phyloP scores from a whole-genome alignment of 2,797 vertebrate species.

The Gallinago nigripennis region DNA sequence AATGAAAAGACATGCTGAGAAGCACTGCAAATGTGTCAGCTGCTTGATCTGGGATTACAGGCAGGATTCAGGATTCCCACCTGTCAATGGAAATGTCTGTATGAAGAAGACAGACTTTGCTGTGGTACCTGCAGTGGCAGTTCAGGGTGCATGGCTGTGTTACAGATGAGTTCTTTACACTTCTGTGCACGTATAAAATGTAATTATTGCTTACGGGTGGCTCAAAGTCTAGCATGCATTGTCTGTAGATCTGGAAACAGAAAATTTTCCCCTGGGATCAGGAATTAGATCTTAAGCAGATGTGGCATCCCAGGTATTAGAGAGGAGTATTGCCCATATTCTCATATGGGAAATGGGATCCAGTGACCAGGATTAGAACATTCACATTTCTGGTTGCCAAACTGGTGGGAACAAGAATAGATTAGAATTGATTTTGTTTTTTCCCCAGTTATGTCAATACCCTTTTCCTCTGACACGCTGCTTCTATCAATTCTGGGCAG shows the following conservation, averaged over 20 bases:
- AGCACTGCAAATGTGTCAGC: background rate
- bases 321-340: background rate
- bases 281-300: background rate
- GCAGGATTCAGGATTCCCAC: background rate
- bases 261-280: background rate
- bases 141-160: background rate
- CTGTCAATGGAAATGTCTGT: accelerated
- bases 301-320: background rate
- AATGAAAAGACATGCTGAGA: background rate
- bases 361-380: background rate
- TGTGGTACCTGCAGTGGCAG: background rate
- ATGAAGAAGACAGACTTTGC: background rate
- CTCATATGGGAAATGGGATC: background rate
- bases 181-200: background rate
- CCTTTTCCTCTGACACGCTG: background rate
- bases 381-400: background rate
- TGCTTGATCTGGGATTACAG: background rate
- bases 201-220: background rate
- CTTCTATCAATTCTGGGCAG: background rate
- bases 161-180: background rate
- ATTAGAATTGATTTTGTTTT: background rate
- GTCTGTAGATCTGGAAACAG: background rate
- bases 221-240: background rate
- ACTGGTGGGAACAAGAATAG: background rate
- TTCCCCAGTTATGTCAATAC: background rate